Evolutionary conservation across 1,140 invertebrate species (phyloP).

Genomic region (Scaptomyza montana): DNA sequence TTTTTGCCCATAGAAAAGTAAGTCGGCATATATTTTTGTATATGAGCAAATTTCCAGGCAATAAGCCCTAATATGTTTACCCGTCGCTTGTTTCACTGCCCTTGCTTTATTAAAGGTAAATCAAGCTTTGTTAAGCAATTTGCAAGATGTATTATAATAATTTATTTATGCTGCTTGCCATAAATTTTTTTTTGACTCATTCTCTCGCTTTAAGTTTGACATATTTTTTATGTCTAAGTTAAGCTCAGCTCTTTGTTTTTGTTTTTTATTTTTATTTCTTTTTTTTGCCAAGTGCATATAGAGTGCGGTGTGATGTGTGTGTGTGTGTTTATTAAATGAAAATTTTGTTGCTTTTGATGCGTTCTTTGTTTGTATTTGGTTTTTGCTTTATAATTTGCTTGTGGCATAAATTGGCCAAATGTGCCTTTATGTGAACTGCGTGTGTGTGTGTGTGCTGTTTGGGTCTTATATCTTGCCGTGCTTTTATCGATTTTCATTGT

Average conservation of each 20-base stretch:
- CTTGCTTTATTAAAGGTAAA: background rate
- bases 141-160: background rate
- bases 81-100: conserved; percentile 15
- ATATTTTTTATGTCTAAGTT: background rate
- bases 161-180: background rate
- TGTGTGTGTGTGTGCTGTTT: conserved; percentile 12
- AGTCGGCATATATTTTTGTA: background rate
- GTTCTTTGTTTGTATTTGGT: conserved; percentile 15
- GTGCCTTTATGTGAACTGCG: background rate
- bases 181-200: too few species aligned
- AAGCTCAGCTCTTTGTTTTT: background rate
- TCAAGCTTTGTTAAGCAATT: background rate
- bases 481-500: conserved; percentile 53
- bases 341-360: conserved; percentile 3
- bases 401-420: conserved; percentile 38
- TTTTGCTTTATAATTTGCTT: conserved; percentile 48
- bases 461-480: conserved; percentile 18
- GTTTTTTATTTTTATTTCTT: background rate
- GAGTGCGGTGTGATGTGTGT: background rate
- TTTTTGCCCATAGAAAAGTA: conserved; percentile 19
- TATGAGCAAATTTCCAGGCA: conserved; percentile 3
- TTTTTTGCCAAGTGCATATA: background rate
- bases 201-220: too few species aligned
- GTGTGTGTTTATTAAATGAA: background rate
- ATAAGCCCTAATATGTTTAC: conserved; percentile 26